Evolutionary conservation across 2,797 vertebrate genomes (phyloP), one percentile per base, ranked within the genome.

Genomic region (Nyctalus aviator): DNA sequence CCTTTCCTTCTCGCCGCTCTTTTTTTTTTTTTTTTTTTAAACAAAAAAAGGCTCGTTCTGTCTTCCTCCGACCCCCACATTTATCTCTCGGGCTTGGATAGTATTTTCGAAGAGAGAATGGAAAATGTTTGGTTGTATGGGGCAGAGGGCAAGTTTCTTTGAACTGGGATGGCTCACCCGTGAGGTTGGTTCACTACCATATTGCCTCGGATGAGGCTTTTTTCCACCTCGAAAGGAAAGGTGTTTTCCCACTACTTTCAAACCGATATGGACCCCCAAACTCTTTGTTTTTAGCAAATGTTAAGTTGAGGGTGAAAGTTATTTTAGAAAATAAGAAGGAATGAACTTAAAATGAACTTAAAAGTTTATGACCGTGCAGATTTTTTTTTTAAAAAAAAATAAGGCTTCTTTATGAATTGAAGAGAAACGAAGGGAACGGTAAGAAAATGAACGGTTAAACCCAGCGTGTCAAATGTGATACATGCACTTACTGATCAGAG

Each of bases 121-220:
- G 23, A 62, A 77, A 72, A 71, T 68, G 55, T 79, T 71, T n/a
- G 48, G 37, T 69, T 66, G 88, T 69, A 21, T 44, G 48, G 4
- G 73, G 14, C 6, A 48, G 30, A 78, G 62, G 85, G 68, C 12
- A 73, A 92, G 73, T 73, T 73, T 76, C 93, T 76, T 91, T 86
- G 79, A 95, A 89, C 44, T 66, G 21, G 68, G 93, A 62, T 82
- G 91, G 86, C 69, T 84, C 57, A 55, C 82, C 83, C 72, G 44
- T 75, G 93, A 85, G 93, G 73, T 88, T 66, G 30, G 46, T 55
- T 85, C 92, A 55, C 73, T 84, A 81, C 94, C 89, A 88, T 90
- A 15, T 95, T 95, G 88, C 69, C 46, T 95, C 8, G 1, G 57
- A 81, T 17, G 55, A 86, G 75, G 32, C 48, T 44, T 44, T 44